phyloP scores from a whole-genome alignment of 2,888 invertebrate species.

The Baronia brevicornis region DNA sequence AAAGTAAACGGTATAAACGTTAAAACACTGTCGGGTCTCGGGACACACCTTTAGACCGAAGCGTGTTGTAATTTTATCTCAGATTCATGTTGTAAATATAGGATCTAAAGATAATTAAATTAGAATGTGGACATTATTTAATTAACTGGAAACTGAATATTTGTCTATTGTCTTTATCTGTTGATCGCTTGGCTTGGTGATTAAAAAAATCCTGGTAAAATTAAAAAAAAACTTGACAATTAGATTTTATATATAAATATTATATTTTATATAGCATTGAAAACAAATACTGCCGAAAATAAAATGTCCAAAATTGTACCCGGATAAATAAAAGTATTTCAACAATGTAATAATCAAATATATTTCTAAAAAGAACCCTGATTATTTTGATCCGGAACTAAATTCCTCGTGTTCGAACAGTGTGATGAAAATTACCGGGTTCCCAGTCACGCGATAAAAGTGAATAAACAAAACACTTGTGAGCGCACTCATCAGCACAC shows the following conservation, averaged over 20 bases:
- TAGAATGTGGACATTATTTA: conserved; percentile 8
- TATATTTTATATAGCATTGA: too few relatives aligned
- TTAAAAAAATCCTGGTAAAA: too few relatives aligned
- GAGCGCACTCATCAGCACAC: conserved; percentile 28
- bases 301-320: too few relatives aligned
- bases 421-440: background rate
- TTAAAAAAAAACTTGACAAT: too few relatives aligned
- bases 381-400: too few relatives aligned
- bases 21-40: conserved; percentile 13
- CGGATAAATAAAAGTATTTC: too few relatives aligned
- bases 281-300: too few relatives aligned
- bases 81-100: conserved; percentile 5
- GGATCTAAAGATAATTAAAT: conserved; percentile 6
- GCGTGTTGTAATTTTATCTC: conserved; percentile 21
- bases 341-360: too few relatives aligned
- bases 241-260: too few relatives aligned
- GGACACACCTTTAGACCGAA: conserved; percentile 15
- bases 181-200: too few relatives aligned
- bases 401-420: conserved; percentile 6
- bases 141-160: too few relatives aligned
- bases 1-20: conserved; percentile 13
- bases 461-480: conserved; percentile 38
- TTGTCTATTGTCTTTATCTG: too few relatives aligned
- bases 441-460: conserved; percentile 6
- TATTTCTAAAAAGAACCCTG: background rate